phyloP scores from a whole-genome alignment of 2,113 vertebrate species.

The Eurypyga helias region DNA sequence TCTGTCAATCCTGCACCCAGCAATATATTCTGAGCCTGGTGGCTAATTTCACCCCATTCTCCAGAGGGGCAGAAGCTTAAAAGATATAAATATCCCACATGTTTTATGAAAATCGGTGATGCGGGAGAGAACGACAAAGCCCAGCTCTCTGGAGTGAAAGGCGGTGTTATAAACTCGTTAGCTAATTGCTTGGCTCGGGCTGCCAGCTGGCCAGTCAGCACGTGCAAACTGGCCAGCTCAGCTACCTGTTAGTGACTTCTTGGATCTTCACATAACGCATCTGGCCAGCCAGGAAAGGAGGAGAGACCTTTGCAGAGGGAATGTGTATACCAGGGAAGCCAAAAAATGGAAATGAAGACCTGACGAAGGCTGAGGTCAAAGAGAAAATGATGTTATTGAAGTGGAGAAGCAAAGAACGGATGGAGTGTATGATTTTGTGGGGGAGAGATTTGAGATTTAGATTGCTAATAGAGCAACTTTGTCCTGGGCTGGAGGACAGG shows the following conservation, averaged over 20 bases:
- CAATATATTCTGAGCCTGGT: constrained; percentile 1
- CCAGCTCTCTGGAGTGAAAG: neutral
- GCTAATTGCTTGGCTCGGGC: constrained; percentile 9
- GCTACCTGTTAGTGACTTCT: constrained; percentile 26
- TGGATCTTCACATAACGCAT: neutral
- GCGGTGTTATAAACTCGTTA: neutral
- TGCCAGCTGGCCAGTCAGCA: constrained; percentile 33
- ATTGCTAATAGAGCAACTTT: neutral
- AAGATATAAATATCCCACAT: constrained; percentile 17
- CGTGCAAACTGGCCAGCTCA: neutral
- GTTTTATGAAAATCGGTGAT: constrained; percentile 6
- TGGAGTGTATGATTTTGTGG: neutral
- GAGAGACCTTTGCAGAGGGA: neutral
- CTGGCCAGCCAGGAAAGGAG: neutral
- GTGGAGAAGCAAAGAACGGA: neutral
- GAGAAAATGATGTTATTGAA: neutral
- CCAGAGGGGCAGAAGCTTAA: constrained; percentile 23
- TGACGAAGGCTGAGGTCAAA: neutral
- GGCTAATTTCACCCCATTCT: constrained; percentile 27
- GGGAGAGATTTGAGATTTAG: neutral
- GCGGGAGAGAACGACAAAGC: neutral
- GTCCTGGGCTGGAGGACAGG: neutral
- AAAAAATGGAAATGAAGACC: neutral
- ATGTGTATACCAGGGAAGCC: neutral
- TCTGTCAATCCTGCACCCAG: constrained; percentile 33